A percentile compares a stretch with the other conserved stretches of the same genome.
These are phyloP conservation scores for Drosophila hamatofila DNA, from an alignment of 2,888 invertebrate species.

Conservation along the genomic window DNA sequence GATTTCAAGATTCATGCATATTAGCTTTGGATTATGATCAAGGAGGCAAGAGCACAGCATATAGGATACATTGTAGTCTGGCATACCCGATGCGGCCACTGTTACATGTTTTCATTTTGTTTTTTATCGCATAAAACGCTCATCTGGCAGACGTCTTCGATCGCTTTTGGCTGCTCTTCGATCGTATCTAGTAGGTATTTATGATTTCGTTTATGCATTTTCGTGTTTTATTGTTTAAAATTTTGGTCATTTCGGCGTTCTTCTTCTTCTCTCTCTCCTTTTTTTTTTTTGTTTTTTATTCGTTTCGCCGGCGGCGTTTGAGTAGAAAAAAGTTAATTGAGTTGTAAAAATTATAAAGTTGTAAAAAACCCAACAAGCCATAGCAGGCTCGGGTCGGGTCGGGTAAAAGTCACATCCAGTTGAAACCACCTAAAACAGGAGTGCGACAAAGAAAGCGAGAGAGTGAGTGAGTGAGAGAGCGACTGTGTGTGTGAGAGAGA, in stretches of 20 bases:
- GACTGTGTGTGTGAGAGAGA: not conserved
- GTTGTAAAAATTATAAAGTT: constrained; percentile 79
- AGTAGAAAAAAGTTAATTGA: constrained; percentile 74
- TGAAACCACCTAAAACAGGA: constrained; percentile 51
- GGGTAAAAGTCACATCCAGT: constrained; percentile 68
- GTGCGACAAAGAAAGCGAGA: not conserved
- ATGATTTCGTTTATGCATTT: constrained; percentile 80
- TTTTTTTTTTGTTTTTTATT: constrained; percentile 33
- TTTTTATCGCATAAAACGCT: constrained; percentile 60
- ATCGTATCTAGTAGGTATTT: constrained; percentile 69
- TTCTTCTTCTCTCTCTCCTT: not conserved
- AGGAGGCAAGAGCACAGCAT: too few species aligned
- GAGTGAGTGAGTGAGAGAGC: constrained; percentile 6
- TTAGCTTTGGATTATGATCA: too few species aligned
- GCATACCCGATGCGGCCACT: not conserved
- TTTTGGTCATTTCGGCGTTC: constrained; percentile 47
- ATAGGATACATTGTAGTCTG: not conserved
- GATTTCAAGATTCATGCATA: too few species aligned
- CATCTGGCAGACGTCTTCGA: constrained; percentile 44
- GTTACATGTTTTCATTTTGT: constrained; percentile 8
- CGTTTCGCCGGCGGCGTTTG: constrained; percentile 60
- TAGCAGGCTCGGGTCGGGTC: constrained; percentile 21
- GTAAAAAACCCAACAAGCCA: constrained; percentile 55
- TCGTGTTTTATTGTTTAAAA: constrained; percentile 68
- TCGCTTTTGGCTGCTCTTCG: constrained; percentile 23